These are phyloP conservation scores for Lacerta agilis DNA, from an alignment of 2,797 vertebrate species.

Conservation along the genomic window DNA sequence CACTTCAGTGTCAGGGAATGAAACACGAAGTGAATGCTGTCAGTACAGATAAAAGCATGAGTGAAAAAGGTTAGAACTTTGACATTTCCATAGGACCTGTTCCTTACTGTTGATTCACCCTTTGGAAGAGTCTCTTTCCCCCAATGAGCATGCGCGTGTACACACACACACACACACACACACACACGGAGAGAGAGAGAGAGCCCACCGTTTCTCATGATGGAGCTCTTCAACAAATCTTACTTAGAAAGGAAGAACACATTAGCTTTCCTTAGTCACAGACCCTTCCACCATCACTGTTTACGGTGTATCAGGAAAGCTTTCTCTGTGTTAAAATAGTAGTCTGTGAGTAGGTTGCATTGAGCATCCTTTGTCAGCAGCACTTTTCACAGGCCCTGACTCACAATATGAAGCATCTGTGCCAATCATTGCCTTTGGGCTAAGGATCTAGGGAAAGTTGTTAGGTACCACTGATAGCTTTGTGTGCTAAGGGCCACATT, in stretches of 20 bases:
- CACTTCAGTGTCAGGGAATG: not conserved
- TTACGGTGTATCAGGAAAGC: not conserved
- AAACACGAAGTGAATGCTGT: slow-evolving; percentile 22
- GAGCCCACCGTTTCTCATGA: not conserved
- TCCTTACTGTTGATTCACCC: not conserved
- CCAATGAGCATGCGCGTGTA: not conserved
- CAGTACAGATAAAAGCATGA: slow-evolving; percentile 18
- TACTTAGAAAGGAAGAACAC: not conserved
- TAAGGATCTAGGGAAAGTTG: not conserved
- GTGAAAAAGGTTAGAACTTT: not conserved
- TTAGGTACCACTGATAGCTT: not conserved
- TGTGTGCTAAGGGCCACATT: too few relatives aligned
- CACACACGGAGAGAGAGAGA: too few relatives aligned
- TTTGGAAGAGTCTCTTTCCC: not conserved
- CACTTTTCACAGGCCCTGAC: slow-evolving; percentile 43
- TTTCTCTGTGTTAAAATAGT: slow-evolving; percentile 4
- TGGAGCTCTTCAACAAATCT: not conserved
- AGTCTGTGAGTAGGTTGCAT: slow-evolving; percentile 36
- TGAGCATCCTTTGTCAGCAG: slow-evolving; percentile 21
- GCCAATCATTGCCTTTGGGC: slow-evolving; percentile 20
- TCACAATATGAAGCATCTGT: slow-evolving; percentile 32
- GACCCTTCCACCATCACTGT: not conserved
- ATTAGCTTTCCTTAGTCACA: slow-evolving; percentile 23
- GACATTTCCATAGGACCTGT: not conserved
- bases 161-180: too few relatives aligned